phyloP scores from a whole-genome alignment of 2,113 vertebrate genomes.

The Hystrix cristata region DNA sequence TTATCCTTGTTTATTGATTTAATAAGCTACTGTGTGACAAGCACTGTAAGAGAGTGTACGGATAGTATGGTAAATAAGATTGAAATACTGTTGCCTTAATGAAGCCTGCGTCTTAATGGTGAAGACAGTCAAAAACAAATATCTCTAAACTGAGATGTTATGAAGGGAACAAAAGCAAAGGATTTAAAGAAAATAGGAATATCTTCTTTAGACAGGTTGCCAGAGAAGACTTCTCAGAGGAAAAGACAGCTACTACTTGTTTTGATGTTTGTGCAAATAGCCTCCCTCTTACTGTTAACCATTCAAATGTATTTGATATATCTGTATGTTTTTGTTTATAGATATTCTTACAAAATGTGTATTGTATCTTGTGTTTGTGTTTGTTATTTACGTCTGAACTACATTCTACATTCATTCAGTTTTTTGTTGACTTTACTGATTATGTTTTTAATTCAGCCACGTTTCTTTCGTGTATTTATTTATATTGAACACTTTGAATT shows the following conservation, averaged over 20 bases:
- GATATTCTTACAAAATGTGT: constrained; percentile 20
- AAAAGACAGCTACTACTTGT: constrained; percentile 1
- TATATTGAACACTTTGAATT: neutral
- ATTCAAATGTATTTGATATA: neutral
- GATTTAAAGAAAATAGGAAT: constrained; percentile 47
- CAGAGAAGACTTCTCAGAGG: constrained; percentile 16
- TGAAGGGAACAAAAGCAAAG: constrained; percentile 4
- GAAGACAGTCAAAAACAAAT: neutral
- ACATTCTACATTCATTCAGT: neutral
- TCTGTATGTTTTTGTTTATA: neutral
- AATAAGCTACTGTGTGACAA: neutral
- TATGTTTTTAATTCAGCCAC: neutral
- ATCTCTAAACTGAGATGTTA: neutral
- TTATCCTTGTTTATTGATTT: constrained; percentile 1
- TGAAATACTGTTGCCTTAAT: neutral
- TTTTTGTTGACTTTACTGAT: neutral
- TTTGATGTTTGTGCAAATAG: constrained; percentile 22
- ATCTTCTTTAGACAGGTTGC: neutral
- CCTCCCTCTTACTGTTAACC: neutral
- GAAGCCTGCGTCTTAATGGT: neutral
- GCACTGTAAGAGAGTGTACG: neutral
- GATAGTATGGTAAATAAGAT: neutral
- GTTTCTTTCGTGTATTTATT: neutral
- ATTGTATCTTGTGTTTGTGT: neutral
- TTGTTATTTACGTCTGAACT: constrained; percentile 28